Base-by-base conservation (phyloP, 2,888 invertebrate species). In the Lithosia quadra region DNA sequence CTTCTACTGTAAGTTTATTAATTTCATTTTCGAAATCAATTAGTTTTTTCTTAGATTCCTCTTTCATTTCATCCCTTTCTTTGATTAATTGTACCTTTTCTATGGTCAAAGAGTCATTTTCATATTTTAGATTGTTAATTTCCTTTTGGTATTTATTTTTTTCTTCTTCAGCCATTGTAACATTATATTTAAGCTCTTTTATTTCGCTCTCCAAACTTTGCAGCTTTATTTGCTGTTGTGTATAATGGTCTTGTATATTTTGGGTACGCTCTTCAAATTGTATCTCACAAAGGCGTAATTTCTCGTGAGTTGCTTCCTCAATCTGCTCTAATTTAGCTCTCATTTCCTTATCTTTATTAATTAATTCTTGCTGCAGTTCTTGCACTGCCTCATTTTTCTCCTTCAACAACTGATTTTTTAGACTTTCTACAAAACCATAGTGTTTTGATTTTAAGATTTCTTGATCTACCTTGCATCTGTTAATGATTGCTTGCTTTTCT, bases 281-380 rank as follows among this genome's bases (percentile, higher is more conserved):
- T 74, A 95, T 95, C 78, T 95, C 95, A 83, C 94, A 94, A 18
- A 95, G 81, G 73, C 86, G 89, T 36, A 95, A 81, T 79, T 95
- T 95, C 73, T 95, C 95, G 73, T 83, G 84, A 56, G 93, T 90
- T 33, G 94, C 89, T 80, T 95, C 95, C 83, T 95, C 88, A 57
- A 95, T 89, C 82, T 95, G 94, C 63, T 93, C 94, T 21, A 94
- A 78, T 84, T 94, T 95, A 28, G 95, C 95, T 84, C 90, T 91
- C 87, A 94, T 92, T 84, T 94, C 93, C 69, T 85, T 82, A 39
- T 94, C 92, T 77, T 93, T 94, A 55, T 73, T 83, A 28, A 79
- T 74, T 24, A 94, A 76, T 71, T 92, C 86, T 24, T 90, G 84
- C 69, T 92, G 88, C 56, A 95, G 82, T 73, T 92, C 90, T 66